These are phyloP conservation scores for Kuschelorhynchus macadamiae DNA, from an alignment of 2,888 invertebrate genomes.

Conservation along the genomic window DNA sequence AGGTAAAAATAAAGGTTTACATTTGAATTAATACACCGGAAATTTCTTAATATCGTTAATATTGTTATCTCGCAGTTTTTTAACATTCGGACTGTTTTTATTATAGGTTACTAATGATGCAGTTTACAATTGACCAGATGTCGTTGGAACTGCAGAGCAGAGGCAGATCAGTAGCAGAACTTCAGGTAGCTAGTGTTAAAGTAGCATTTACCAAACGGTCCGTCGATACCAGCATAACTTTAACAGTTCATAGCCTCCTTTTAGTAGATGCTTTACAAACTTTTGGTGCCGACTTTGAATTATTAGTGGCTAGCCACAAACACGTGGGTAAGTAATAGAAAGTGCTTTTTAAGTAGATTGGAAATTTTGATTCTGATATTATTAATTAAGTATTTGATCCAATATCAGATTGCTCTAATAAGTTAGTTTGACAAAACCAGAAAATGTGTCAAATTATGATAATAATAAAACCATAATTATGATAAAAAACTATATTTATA, in stretches of 20 bases:
- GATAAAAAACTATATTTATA: too few species aligned
- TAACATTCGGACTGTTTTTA: too few species aligned
- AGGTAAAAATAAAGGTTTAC: conserved; percentile 68
- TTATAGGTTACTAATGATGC: conserved; percentile 79
- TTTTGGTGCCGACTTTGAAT: conserved; percentile 95
- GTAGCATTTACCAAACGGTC: conserved; percentile 82
- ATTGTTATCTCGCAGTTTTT: too few species aligned
- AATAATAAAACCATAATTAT: too few species aligned
- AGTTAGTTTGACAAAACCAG: too few species aligned
- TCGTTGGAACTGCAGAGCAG: conserved; percentile 88
- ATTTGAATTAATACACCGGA: too few species aligned
- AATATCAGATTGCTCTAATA: too few species aligned
- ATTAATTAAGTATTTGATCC: too few species aligned
- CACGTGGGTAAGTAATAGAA: conserved; percentile 79
- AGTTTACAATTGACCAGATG: conserved; percentile 91
- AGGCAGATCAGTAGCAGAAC: conserved; percentile 91
- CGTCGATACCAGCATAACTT: conserved; percentile 81
- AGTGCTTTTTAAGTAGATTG: too few species aligned
- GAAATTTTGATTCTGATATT: too few species aligned
- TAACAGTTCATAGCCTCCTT: conserved; percentile 93
- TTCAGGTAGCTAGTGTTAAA: conserved; percentile 91
- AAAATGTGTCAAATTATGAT: too few species aligned
- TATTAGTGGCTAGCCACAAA: conserved; percentile 94
- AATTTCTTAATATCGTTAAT: too few species aligned
- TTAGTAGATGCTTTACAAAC: conserved; percentile 96